phyloP scores from a whole-genome alignment of 2,113 vertebrate genomes.

The Carassius carassius region DNA sequence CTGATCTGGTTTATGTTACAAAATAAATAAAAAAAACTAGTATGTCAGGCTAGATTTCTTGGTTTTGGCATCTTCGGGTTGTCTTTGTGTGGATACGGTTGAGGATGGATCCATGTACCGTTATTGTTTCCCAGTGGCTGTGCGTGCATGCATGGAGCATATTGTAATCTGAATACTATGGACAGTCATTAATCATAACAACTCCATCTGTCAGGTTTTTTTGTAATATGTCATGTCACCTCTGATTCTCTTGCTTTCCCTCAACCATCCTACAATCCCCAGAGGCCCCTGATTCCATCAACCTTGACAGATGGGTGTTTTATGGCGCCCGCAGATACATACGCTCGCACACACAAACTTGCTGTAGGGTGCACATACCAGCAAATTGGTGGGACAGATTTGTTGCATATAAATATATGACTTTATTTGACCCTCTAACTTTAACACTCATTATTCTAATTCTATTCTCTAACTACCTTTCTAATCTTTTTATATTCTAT shows the following conservation, averaged over 20 bases:
- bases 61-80: background rate
- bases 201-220: constrained; percentile 55
- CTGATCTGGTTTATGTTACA: background rate
- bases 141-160: background rate
- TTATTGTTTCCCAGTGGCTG: constrained; percentile 20
- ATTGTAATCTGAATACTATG: constrained; percentile 56
- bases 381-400: constrained; percentile 60
- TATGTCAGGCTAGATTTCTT: background rate
- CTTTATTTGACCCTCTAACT: too few relatives aligned
- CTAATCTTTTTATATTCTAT: too few relatives aligned
- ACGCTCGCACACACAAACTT: background rate
- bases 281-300: constrained; percentile 56
- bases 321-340: constrained; percentile 38
- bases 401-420: constrained; percentile 63
- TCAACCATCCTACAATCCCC: constrained; percentile 10
- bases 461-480: too few relatives aligned
- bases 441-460: too few relatives aligned
- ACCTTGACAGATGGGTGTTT: constrained; percentile 68
- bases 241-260: background rate
- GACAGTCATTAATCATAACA: constrained; percentile 63
- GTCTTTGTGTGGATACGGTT: constrained; percentile 37
- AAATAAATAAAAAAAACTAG: background rate
- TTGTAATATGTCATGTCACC: constrained; percentile 67
- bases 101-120: background rate
- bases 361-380: constrained; percentile 25